Evolutionary conservation across 64 coral and sea anemone genomes (phyloP).

Genomic region (Catalaphyllia jardinei): DNA sequence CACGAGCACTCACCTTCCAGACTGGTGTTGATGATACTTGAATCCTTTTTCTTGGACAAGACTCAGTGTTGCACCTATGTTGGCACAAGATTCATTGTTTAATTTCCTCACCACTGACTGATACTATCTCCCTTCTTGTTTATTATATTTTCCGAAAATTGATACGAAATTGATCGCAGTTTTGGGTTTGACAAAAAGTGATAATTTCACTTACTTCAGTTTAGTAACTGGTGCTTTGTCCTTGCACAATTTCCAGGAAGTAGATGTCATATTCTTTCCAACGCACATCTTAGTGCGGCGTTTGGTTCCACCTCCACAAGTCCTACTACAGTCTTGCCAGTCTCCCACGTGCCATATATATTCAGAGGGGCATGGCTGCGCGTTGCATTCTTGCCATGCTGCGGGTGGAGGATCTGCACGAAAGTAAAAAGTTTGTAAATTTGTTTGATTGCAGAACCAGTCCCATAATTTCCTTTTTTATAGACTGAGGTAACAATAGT

Average conservation of each 20-base stretch:
- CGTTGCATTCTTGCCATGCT: slow-evolving; percentile 80
- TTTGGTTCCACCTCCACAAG: slow-evolving; percentile 69
- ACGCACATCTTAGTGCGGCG: slow-evolving; percentile 60
- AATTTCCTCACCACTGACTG: no score
- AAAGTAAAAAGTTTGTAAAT: not conserved
- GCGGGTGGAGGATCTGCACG: slow-evolving; percentile 44
- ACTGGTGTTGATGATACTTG: not conserved
- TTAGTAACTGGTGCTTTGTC: slow-evolving; percentile 46
- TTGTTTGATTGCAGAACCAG: not conserved
- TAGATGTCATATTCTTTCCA: slow-evolving; percentile 74
- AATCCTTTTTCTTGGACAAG: slow-evolving; percentile 39
- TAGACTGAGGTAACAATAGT: no score
- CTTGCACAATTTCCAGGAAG: slow-evolving; percentile 76
- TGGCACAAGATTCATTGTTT: not conserved
- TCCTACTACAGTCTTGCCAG: slow-evolving; percentile 77
- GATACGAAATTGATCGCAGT: no score
- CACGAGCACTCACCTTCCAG: slow-evolving; percentile 27
- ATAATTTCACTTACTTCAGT: slow-evolving; percentile 40
- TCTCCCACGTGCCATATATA: slow-evolving; percentile 74
- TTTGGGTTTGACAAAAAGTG: no score
- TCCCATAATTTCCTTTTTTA: not conserved
- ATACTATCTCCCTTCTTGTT: no score
- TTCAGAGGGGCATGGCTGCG: slow-evolving; percentile 68
- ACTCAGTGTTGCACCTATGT: slow-evolving; percentile 70
- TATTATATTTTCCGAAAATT: no score